Base-by-base conservation (phyloP, 2,113 vertebrate genomes). In the Narcine bancroftii region DNA sequence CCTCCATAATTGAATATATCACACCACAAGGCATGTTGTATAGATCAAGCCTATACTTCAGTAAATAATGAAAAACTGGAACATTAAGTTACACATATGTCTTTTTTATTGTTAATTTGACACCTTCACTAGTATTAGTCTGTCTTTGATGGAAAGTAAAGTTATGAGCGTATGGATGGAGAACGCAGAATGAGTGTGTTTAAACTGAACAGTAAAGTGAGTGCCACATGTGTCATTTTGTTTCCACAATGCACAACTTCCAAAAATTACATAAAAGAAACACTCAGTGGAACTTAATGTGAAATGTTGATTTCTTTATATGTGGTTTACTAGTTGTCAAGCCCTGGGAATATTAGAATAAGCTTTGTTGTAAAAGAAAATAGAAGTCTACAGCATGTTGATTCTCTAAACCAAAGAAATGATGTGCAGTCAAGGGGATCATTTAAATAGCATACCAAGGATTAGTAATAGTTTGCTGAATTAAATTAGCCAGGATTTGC, bases 381-480 rank as follows among this genome's bases (percentile, higher is more conserved):
- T 45, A 91, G 65, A 71, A 91, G 65, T 91, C 39, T 69, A 69
- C 36, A 91, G 89, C 53, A 60, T 71, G 89, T 29, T 91, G 89
- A 69, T 91, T 91, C 24, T 91, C 89, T 87, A 47, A 69, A 29
- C 63, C 89, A 91, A 69, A 69, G 63, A 91, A 91, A 91, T 71
- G 39, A 65, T 21, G 26, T 91, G 89, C 89, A 91, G 24, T 91
- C 63, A 91, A 91, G 65, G 63, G 65, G 65, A 91, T 91, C 89
- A 69, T 91, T 91, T 91, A 69, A 91, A 91, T 91, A 91, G 63
- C 45, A 26, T 69, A 91, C 39, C 26, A 89, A 10, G 36, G 85
- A 89, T 89, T 89, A 91, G 89, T 91, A 91, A 91, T 91, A 91
- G 63, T 91, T 71, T 91, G 63, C 39, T 47, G 89, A 91, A 91